Evolutionary conservation across 2,113 vertebrate genomes (phyloP), one percentile per base, ranked within the genome.

Genomic region (Triplophysa dalaica): DNA sequence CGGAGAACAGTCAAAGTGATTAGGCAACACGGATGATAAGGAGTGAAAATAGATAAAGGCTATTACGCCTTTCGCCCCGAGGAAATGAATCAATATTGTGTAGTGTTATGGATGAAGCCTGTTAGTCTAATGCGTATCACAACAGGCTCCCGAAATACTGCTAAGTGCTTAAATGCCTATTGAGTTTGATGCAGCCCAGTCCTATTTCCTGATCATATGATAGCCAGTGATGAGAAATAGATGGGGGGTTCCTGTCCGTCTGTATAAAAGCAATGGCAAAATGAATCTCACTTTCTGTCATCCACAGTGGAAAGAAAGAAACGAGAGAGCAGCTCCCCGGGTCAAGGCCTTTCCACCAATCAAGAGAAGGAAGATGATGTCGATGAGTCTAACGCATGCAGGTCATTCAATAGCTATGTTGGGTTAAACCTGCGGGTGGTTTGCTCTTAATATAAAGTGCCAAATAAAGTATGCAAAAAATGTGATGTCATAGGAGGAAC

Each of bases 321-420:
- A 79, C 79, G 61, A 56, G 58, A 81, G 86, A 11, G 79, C 87
- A 81, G 79, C 63, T 77, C 84, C 87, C 81, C 1, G 87, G 86
- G 26, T 16, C 48, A 56, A 11, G 24, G 16, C 45, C 61, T 54
- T 60, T 38, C 21, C 43, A 17, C 45, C 13, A 10, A 60, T 22
- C 38, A 41, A 38, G 62, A 16, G 17, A 75, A 26, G 11, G 52
- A 75, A 24, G 64, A 56, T 75, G 16, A 63, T 62, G 64, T 33
- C 58, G 60, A 45, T 68, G 52, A 67, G 26, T 24, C 26, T 45
- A 29, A 41, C 1, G 16, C 14, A 5, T 13, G 50, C 54, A 21
- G 76, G 52, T 54, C 62, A 43, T 67, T 74, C 61, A 52, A 17
- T 75, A 56, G 19, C 43, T 61, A 75, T n/a, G 24, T 22, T 62